Evolutionary conservation across 2,888 invertebrate species (phyloP), one percentile per base, ranked within the genome.

Genomic region (Luperina nickerlii): DNA sequence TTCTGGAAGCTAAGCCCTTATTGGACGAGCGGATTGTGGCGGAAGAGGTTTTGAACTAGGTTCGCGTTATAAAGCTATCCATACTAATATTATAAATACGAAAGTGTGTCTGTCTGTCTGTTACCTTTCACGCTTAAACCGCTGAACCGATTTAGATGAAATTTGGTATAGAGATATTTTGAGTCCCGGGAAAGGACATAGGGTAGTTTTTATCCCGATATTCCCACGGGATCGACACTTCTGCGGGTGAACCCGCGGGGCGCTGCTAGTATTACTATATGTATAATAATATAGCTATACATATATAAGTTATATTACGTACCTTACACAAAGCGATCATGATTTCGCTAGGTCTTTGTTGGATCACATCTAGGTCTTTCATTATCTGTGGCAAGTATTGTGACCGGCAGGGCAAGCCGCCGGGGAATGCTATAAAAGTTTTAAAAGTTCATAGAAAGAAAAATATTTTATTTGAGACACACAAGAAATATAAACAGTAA

Each of bases 301-400:
- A 38, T 38, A 38, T 6, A 38, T 38, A 38, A 38, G 38, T 38
- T 38, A 38, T 45, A 42, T 9, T 7, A 69, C 74, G 11, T 88
- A 94, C 95, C 92, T 94, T 93, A 78, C 95, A 95, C 79, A 93
- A 82, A n/a, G 88, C 92, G 18, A 94, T 91, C 93, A 94, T 93
- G 45, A 95, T 94, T 87, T 94, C 93, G 70, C 91, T 94, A 0
- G 76, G 78, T 5, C 92, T 85, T 5, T 76, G 62, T 38, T 75
- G 74, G 5, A 93, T 84, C 5, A 75, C 76, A 0, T 88, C 74
- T 13, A 90, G 15, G 0, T 74, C 48, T 54, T 79, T 84, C 7
- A 94, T 72, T 0, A 70, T 57, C 8, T 65, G 24, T 11, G 94
- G 93, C 77, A 94, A 69, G 54, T 90, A 87, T n/a, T 79, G 78